Evolutionary conservation across 2,888 invertebrate genomes (phyloP), one percentile per base, ranked within the genome.

Genomic region (Bedellia somnulentella): DNA sequence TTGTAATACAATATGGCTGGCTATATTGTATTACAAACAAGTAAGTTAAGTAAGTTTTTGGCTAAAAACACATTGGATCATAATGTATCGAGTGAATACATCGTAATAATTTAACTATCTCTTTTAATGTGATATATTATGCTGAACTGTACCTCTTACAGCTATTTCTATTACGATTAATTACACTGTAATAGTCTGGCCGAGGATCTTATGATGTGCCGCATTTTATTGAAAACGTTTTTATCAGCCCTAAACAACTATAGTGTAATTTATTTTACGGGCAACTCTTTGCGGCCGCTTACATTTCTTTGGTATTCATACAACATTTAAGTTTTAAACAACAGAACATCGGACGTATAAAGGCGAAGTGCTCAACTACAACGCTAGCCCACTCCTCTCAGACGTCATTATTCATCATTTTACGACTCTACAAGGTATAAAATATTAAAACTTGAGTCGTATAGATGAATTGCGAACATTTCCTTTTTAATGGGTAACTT

Each of bases 341-440:
- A 64, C 66, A 68, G 67, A 70, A 62, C 63, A 52, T 47, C 48
- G 49, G 57, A 57, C 57, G 50, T 67, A 68, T 67, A 63, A 61
- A 67, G 55, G 54, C 64, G 52, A 55, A 57, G 70, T 68, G 15
- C 29, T 21, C 6, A 73, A 73, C 71, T 71, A 70, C 70, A 66
- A 55, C 67, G 63, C 71, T 67, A 62, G 70, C 66, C 55, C 63
- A 62, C 66, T 67, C 70, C 60, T 58, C 66, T 54, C 60, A 61
- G 62, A 59, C 64, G 70, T 71, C 70, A 73, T 73, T 75, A 75
- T 73, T 70, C 73, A 73, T 71, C 70, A 59, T 64, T 73, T 75
- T 73, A 75, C 68, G 75, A 71, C 70, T 63, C 56, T 62, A 62
- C 66, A 60, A 71, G 70, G 66, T 75, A 73, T 75, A 75, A 75